Evolutionary conservation across 2,888 invertebrate species (phyloP).

Genomic region (Cordilura impudica): DNA sequence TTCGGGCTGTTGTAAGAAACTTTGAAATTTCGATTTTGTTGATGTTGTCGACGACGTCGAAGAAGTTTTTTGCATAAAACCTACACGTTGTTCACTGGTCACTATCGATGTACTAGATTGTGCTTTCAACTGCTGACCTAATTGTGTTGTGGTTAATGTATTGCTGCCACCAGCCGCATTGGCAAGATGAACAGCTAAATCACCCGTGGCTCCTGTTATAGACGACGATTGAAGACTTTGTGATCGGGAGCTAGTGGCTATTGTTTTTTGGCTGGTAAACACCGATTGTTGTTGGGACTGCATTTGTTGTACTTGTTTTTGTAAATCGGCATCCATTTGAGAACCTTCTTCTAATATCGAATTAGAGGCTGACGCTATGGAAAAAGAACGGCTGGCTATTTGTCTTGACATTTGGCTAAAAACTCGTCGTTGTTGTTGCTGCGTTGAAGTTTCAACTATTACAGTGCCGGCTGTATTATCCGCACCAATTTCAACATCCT

Average conservation of each 20-base stretch:
- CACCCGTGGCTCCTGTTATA: slow-evolving; percentile 59
- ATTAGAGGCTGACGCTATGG: slow-evolving; percentile 64
- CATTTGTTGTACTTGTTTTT: slow-evolving; percentile 60
- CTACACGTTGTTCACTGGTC: slow-evolving; percentile 72
- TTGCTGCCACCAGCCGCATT: slow-evolving; percentile 38
- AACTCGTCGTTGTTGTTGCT: slow-evolving; percentile 57
- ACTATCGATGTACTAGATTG: slow-evolving; percentile 77
- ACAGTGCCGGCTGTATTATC: slow-evolving; percentile 10
- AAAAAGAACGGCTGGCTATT: slow-evolving; percentile 69
- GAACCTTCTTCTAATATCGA: slow-evolving; percentile 53
- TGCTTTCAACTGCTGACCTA: slow-evolving; percentile 79
- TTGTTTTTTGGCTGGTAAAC: slow-evolving; percentile 62
- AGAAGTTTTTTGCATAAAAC: slow-evolving; percentile 70
- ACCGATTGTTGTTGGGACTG: slow-evolving; percentile 58
- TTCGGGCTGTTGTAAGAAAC: slow-evolving; percentile 77
- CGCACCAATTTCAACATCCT: slow-evolving; percentile 63
- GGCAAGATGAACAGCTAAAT: slow-evolving; percentile 45
- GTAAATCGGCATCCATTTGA: slow-evolving; percentile 57
- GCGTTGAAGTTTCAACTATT: slow-evolving; percentile 35
- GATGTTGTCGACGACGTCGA: slow-evolving; percentile 65
- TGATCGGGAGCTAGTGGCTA: slow-evolving; percentile 73
- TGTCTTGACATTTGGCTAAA: slow-evolving; percentile 69
- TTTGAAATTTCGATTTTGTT: slow-evolving; percentile 76
- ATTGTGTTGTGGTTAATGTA: slow-evolving; percentile 66
- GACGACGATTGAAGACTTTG: slow-evolving; percentile 75